Percentiles rank a stretch among this genome's conserved stretches.
These are phyloP conservation scores for Drepanosiphum platanoidis DNA, from an alignment of 2,888 invertebrate genomes.

Conservation along the genomic window DNA sequence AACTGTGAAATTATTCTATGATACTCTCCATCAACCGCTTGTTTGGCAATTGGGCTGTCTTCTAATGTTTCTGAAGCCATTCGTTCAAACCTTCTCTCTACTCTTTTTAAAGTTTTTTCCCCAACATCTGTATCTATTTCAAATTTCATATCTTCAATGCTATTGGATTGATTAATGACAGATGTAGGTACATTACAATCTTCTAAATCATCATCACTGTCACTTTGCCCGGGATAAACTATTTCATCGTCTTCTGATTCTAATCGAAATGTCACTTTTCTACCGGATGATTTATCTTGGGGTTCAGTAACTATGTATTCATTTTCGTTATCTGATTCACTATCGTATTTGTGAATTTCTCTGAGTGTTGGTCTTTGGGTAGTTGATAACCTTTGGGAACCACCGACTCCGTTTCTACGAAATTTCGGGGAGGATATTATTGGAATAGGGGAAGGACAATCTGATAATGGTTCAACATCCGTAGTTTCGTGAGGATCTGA, in stretches of 20 bases:
- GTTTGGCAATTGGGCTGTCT: conserved; percentile 64
- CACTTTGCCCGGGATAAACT: conserved; percentile 62
- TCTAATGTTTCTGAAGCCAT: conserved; percentile 70
- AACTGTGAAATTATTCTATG: conserved; percentile 70
- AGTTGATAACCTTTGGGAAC: conserved; percentile 67
- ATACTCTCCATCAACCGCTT: conserved; percentile 66
- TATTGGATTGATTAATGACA: neutral
- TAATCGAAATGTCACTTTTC: conserved; percentile 69
- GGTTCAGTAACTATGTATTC: conserved; percentile 65
- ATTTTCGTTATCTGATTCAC: conserved; percentile 66
- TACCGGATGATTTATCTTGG: conserved; percentile 64
- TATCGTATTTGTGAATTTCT: conserved; percentile 67
- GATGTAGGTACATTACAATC: neutral
- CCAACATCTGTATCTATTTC: conserved; percentile 48
- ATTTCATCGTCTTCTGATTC: conserved; percentile 68
- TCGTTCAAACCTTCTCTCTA: conserved; percentile 70
- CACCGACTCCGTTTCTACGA: conserved; percentile 67
- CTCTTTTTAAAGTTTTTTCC: conserved; percentile 68
- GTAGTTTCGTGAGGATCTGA: conserved; percentile 66
- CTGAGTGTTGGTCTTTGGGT: conserved; percentile 67
- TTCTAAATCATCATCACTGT: conserved; percentile 50
- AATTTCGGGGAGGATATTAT: conserved; percentile 67
- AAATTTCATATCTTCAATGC: conserved; percentile 47
- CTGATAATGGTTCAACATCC: conserved; percentile 8
- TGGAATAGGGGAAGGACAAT: conserved; percentile 32